phyloP scores from a whole-genome alignment of 1,140 invertebrate species.

The Dolichoris vasculosae region DNA sequence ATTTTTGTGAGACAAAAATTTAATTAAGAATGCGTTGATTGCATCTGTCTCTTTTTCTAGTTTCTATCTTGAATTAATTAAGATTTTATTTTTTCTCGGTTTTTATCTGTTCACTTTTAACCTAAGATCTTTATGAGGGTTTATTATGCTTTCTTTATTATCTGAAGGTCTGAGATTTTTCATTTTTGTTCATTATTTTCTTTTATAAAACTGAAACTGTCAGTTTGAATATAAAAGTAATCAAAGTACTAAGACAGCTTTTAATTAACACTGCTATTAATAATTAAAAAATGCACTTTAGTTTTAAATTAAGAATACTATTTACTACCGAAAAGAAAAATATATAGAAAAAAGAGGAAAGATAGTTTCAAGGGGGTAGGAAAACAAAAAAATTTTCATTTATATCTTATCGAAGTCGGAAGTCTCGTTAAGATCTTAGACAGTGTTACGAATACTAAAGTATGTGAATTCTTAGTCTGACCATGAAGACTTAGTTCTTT shows the following conservation, averaged over 20 bases:
- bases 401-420: slow-evolving; percentile 6
- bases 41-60: not conserved
- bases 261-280: slow-evolving; percentile 33
- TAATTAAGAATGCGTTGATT: slow-evolving; percentile 43
- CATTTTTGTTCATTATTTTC: not conserved
- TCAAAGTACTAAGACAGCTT: not conserved
- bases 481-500: not conserved
- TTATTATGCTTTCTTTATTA: slow-evolving; percentile 32
- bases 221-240: slow-evolving; percentile 22
- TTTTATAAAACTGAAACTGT: not conserved
- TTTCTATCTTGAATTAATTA: slow-evolving; percentile 31
- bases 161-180: not conserved
- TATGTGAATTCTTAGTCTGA: not conserved
- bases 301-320: not conserved
- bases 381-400: not conserved
- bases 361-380: not conserved
- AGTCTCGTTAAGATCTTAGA: not conserved
- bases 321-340: not conserved
- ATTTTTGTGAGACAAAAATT: not conserved
- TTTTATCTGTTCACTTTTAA: slow-evolving; percentile 27
- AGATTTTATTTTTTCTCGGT: not conserved
- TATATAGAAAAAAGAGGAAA: not conserved
- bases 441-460: not conserved
- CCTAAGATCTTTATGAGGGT: slow-evolving; percentile 27
- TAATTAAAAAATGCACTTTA: slow-evolving; percentile 19